Evolutionary conservation across 2,888 invertebrate genomes (phyloP), one percentile per base, ranked within the genome.

Genomic region (Tenthredo notha): DNA sequence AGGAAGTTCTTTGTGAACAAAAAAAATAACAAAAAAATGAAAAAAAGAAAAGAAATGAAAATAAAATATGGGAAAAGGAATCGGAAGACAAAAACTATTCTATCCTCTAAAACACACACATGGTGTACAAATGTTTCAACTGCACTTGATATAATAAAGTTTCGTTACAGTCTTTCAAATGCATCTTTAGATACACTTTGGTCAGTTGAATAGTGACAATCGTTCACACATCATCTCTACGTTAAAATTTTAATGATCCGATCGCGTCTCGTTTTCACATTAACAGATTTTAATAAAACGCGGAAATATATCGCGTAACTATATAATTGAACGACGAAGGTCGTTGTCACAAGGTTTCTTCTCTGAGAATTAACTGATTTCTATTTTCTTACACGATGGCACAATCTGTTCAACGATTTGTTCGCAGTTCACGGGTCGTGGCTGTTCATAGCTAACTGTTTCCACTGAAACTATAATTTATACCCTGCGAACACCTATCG

Each of bases 361-460:
- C 65, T 77, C 25, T 47, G 29, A 29, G 58, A 78, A 78, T 18
- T 29, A 21, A 9, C 37, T 80, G 78, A 84, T 78, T 84, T 84
- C 84, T 84, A 84, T 84, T 84, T 84, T 84, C n/a, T 77, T 84
- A 74, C 18, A 33, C 74, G 29, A 74, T 75, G 58, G 29, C 21
- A 54, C 74, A 84, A 84, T 21, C 43, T 61, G 40, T 2, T 43
- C 78, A 75, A 18, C 75, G 40, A 33, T 54, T 75, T 54, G 18
- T 21, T 43, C 40, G 43, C 54, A 37, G 80, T 61, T 43, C 54
- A n/a, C 15, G n/a, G 37, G 21, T 80, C 65, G 77, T 43, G 72
- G 72, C 72, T 74, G 72, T 43, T 74, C 72, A 43, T 10, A 43
- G 4, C 43, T 40, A 74, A 25, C 40, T 40, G 21, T 37, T 74